phyloP scores from a whole-genome alignment of 1,140 invertebrate species.

The Galendromus occidentalis region DNA sequence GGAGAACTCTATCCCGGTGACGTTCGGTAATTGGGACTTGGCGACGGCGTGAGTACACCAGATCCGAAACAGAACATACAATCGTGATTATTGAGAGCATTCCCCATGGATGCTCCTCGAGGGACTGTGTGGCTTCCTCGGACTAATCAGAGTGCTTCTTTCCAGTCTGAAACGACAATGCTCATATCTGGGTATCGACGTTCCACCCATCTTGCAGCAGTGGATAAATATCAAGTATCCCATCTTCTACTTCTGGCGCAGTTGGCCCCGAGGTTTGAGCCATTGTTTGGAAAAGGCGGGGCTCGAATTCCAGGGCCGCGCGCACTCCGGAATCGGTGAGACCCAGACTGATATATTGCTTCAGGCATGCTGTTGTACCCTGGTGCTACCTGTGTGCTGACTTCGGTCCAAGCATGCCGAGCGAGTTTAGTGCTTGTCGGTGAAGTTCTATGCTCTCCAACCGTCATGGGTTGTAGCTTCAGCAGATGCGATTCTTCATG shows the following conservation, averaged over 20 bases:
- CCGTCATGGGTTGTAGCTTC: too few species aligned
- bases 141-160: too few species aligned
- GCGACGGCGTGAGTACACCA: conserved; percentile 32
- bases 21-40: conserved; percentile 44
- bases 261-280: not conserved
- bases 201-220: conserved; percentile 21
- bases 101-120: too few species aligned
- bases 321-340: conserved; percentile 4
- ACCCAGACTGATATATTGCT: not conserved
- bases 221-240: not conserved
- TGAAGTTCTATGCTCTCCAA: too few species aligned
- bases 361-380: too few species aligned
- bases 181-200: conserved; percentile 26
- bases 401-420: too few species aligned
- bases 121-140: too few species aligned
- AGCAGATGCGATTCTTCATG: too few species aligned
- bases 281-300: not conserved
- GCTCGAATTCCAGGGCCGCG: not conserved
- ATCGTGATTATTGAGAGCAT: not conserved
- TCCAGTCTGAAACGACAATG: conserved; percentile 34
- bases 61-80: too few species aligned
- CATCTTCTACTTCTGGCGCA: not conserved
- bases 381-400: too few species aligned
- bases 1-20: conserved; percentile 33
- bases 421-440: too few species aligned